Base-by-base conservation (phyloP, 2,888 invertebrate species). In the Amiota mariae region DNA sequence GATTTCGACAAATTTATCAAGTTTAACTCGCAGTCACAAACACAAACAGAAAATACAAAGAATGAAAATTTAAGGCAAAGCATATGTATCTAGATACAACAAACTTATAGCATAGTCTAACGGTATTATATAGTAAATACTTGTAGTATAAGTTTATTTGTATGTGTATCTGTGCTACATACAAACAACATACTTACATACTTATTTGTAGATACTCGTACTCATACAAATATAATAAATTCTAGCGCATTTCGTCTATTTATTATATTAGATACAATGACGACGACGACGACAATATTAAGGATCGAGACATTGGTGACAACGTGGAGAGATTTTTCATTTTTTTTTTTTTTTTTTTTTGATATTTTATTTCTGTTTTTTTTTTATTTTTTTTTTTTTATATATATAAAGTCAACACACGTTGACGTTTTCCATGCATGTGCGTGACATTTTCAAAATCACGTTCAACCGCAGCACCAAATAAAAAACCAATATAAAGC, bases 391-490 rank as follows among this genome's bases (percentile, higher is more conserved):
- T 72, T 47, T 49, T 13, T 63, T 73, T n/a, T n/a, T n/a, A n/a
- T n/a, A n/a, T n/a, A n/a, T 74, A 48, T 59, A 56, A 49, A 74
- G 72, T 72, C 74, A 15, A 24, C 67, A 57, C 76, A 74, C 75
- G 75, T 76, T 73, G 67, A 54, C 54, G 51, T 54, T 68, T 68
- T 47, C 67, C 67, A 68, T 66, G 64, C 54, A 77, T 76, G 84
- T 81, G 82, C 87, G 87, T 87, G 87, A 87, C 87, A 86, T 85
- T 85, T 84, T 76, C 61, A 80, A 85, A 84, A 86, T 87, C 88
- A 87, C 87, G 87, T 87, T 83, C 80, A 81, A 78, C 78, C 80
- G 70, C 81, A 80, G 76, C 51, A 71, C 77, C 77, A 80, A 81
- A 78, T 74, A 76, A 79, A 67, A 63, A 68, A 74, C 18, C 24